Evolutionary conservation across 2,888 invertebrate species (phyloP).

Genomic region (Drepana falcataria): DNA sequence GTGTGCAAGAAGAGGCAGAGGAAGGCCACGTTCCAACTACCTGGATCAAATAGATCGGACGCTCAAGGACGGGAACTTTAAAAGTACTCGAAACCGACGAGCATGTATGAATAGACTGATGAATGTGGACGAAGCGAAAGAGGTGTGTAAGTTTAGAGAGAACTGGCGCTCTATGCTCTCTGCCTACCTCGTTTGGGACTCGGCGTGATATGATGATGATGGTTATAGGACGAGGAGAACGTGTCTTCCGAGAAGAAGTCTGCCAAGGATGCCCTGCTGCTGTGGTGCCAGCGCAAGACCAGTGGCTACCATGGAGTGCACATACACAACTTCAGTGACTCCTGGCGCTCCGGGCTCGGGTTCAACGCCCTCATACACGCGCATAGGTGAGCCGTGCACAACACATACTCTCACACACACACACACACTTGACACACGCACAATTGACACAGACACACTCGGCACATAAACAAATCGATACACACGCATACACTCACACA

Average conservation of each 20-base stretch:
- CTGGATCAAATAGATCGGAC: no score
- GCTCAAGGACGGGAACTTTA: no score
- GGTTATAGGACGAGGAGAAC: constrained; percentile 91
- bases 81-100: no score
- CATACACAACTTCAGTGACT: constrained; percentile 93
- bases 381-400: constrained; percentile 74
- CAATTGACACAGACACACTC: not conserved
- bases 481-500: no score
- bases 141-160: no score
- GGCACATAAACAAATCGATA: no score
- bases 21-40: no score
- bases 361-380: constrained; percentile 99
- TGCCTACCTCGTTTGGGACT: no score
- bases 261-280: constrained; percentile 97
- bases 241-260: constrained; percentile 98
- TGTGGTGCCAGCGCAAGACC: constrained; percentile 99
- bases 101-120: no score
- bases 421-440: not conserved
- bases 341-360: constrained; percentile 97
- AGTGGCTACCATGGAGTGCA: constrained; percentile 94
- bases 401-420: not conserved
- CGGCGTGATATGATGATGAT: not conserved
- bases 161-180: no score
- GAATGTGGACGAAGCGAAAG: no score
- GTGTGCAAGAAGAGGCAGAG: no score